Base-by-base conservation (phyloP, 2,113 vertebrate species). In the Cromileptes altivelis region DNA sequence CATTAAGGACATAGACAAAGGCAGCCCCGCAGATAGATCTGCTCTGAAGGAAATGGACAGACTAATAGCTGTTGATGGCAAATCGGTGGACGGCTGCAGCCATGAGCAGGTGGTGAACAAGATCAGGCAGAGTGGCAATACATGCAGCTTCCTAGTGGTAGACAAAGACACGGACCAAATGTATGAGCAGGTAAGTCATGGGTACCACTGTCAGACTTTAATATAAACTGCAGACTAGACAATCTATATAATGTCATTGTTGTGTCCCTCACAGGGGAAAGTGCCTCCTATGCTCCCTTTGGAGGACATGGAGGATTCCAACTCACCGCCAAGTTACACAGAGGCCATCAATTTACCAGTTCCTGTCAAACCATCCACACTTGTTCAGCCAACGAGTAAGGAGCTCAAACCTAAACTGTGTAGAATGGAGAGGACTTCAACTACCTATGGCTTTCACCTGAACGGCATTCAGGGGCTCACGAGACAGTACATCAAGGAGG, bases 371-470 rank as follows among this genome's bases (percentile, higher is more conserved):
- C 47, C 88, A 4, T 21, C 86, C n/a, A 33, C 58, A 40, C 1
- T 49, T 40, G 27, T 3, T 11, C 57, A 53, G 11, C 4, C 86
- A 88, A 77, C 23, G 80, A n/a, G 87, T 4, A 89, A 73, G 57
- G 91, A 92, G 5, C 90, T 93, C 52, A 97, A 97, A 75, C 97
- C 97, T n/a, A 98, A 95, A 85, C 90, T 99, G 74, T 98, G 97
- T 86, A 95, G 80, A 30, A 94, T 99, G 91, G 85, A 94, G 57
- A 98, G 96, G 88, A 94, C 95, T 1, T 67, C 96, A 1, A 86
- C 58, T 1, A 97, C 97, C 73, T 99, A 93, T 49, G 98, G 98
- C 70, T 99, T 99, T 91, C 97, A 94, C 92, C 91, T 99, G 60
- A 98, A 97, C 14, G 94, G 96, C 52, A 94, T 96, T 77, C 93